Evolutionary conservation across 1,140 invertebrate genomes (phyloP).

Genomic region (Megathymus violae): DNA sequence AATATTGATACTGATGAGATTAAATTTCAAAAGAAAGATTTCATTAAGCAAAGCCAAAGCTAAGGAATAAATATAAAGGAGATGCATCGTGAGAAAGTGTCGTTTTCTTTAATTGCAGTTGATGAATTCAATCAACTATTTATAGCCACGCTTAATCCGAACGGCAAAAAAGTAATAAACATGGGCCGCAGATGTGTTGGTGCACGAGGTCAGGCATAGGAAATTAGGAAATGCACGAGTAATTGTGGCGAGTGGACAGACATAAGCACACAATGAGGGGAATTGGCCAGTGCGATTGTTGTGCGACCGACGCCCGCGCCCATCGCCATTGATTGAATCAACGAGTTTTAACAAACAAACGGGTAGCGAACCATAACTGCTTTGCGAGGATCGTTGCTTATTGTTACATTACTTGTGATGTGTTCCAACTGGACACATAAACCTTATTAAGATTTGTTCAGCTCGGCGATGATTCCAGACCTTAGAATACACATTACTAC

Average conservation of each 20-base stretch:
- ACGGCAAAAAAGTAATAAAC: slow-evolving; percentile 43
- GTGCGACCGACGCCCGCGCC: slow-evolving; percentile 79
- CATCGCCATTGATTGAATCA: slow-evolving; percentile 80
- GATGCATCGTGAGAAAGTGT: slow-evolving; percentile 4
- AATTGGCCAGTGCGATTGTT: slow-evolving; percentile 80
- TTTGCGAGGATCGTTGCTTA: slow-evolving; percentile 42
- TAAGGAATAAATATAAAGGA: neutral
- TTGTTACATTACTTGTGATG: slow-evolving; percentile 26
- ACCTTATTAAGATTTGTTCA: slow-evolving; percentile 5
- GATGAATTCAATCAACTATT: slow-evolving; percentile 27
- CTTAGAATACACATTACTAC: too few relatives aligned
- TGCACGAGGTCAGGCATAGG: slow-evolving; percentile 63
- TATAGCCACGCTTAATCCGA: slow-evolving; percentile 47
- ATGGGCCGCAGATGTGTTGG: slow-evolving; percentile 59
- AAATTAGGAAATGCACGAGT: slow-evolving; percentile 77
- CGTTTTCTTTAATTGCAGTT: slow-evolving; percentile 11
- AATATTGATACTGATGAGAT: slow-evolving; percentile 15
- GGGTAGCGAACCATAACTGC: slow-evolving; percentile 63
- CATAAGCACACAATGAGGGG: slow-evolving; percentile 73
- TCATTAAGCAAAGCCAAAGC: too few relatives aligned
- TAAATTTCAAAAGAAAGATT: neutral
- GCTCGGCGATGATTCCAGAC: neutral
- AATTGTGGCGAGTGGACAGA: slow-evolving; percentile 70
- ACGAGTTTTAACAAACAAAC: slow-evolving; percentile 72
- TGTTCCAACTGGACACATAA: neutral